These are phyloP conservation scores for Gallinago jamesoni DNA, from an alignment of 2,113 vertebrate genomes.

Conservation along the genomic window DNA sequence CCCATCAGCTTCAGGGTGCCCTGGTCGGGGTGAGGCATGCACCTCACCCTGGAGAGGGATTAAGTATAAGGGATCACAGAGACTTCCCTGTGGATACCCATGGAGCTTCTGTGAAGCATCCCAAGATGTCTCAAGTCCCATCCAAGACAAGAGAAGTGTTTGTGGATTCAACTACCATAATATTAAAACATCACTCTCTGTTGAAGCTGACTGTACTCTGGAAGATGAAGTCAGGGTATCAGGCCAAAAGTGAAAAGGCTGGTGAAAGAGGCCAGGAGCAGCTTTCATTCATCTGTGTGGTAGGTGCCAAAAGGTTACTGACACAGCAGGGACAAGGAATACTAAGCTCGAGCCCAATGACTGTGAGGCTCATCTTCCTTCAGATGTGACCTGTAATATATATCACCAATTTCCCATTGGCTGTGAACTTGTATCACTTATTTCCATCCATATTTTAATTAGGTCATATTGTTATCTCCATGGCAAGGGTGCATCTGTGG, in stretches of 20 bases:
- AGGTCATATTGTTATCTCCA: background rate
- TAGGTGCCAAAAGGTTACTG: background rate
- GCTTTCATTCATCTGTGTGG: background rate
- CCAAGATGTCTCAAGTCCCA: background rate
- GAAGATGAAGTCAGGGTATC: background rate
- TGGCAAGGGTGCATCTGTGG: background rate
- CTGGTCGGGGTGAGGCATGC: background rate
- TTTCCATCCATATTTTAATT: background rate
- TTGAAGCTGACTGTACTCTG: background rate
- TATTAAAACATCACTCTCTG: background rate
- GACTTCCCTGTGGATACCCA: background rate
- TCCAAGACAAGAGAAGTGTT: background rate
- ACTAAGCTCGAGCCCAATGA: accelerated
- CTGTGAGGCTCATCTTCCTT: background rate
- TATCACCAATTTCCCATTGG: background rate
- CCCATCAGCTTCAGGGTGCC: background rate
- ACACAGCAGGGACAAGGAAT: background rate
- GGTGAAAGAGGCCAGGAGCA: background rate
- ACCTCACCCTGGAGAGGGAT: background rate
- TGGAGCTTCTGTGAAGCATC: background rate
- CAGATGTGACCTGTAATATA: accelerated
- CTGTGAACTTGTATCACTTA: background rate
- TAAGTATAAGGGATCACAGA: background rate
- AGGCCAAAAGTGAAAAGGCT: background rate
- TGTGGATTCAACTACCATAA: background rate